Evolutionary conservation across 2,888 invertebrate species (phyloP), one percentile per base, ranked within the genome.

Genomic region (Oscheius sp.): DNA sequence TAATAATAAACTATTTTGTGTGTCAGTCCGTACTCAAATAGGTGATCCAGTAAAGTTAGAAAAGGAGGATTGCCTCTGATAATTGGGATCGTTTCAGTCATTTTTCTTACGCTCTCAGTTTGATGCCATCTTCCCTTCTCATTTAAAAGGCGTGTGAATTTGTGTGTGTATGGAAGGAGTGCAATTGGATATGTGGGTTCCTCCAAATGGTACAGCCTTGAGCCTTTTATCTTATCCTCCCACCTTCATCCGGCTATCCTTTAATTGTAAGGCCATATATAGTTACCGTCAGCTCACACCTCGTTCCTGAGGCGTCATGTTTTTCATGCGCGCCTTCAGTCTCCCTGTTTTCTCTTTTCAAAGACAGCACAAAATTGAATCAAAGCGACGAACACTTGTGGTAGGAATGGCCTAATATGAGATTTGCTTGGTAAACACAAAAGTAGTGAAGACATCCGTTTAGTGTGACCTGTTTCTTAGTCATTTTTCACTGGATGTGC

Each of bases 351-450:
- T 58, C 29, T 29, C 13, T 29, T 58, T 58, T 58, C 29, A 29
- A 58, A 58, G 25, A 29, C 58, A 43, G 43, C 63, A 35, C 35
- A 35, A 52, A 52, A 66, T 52, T 27, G 49, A 66, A 66, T 66
- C 66, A 52, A 18, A 35, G 58, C 29, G 27, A 12, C 23, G 63
- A 49, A 52, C 43, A 61, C 66, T 66, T 52, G 66, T 49, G 35
- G 35, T 35, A 49, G 66, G 66, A 29, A 23, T 66, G 66, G 66
- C 66, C 66, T 66, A 66, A 66, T 66, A 66, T 66, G 66, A 66
- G 66, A 66, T 66, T 49, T 49, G 66, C 66, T 66, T 52, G 27
- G 66, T 66, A 49, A 66, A 66, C 66, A 66, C 21, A n/a, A 29
- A 52, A 18, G 25, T 16, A n/a, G 18, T 25, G 49, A 66, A 52